Base-by-base conservation (phyloP, 2,113 vertebrate species). In the Anas platyrhynchos region DNA sequence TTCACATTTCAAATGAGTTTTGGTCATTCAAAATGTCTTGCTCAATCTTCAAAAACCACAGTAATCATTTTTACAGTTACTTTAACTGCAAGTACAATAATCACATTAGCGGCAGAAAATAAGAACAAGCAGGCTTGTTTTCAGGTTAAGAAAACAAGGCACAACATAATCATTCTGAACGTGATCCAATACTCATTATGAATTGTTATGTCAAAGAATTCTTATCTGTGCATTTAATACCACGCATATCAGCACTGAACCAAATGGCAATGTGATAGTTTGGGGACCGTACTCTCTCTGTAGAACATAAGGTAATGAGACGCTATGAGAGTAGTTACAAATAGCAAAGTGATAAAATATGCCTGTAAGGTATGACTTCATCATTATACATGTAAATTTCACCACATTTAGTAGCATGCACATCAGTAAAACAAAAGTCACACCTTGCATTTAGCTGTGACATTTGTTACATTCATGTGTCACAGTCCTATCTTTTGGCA, bases 71-170 rank as follows among this genome's bases (percentile, higher is more conserved):
- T 91, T 83, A 92, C 54, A 85, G 75, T 82, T 88, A 74, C 84
- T 89, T 95, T 89, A 96, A 93, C 86, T 96, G 91, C 76, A 93
- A 93, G 89, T 63, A 71, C 74, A 91, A 89, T 96, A 93, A 96
- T 76, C 89, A 95, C 86, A 89, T 96, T 86, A 94, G 89, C 63
- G 90, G 87, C 86, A 91, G 91, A 89, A 91, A 95, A 92, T 65
- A 92, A 90, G 65, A 72, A 9, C 81, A 93, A 85, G 73, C 44
- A 91, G 89, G 38, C 93, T 97, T 91, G 52, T 63, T 67, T 83
- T n/a, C 77, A 71, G 83, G 32, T 41, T 79, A 91, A 89, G 26
- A 93, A 89, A 91, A 71, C 78, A 79, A 75, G 88, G 55, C 46
- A 74, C 26, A 54, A 80, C 74, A 73, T 91, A 80, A 91, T 83